Base-by-base conservation (phyloP, 2,113 vertebrate genomes). In the Lynx canadensis region DNA sequence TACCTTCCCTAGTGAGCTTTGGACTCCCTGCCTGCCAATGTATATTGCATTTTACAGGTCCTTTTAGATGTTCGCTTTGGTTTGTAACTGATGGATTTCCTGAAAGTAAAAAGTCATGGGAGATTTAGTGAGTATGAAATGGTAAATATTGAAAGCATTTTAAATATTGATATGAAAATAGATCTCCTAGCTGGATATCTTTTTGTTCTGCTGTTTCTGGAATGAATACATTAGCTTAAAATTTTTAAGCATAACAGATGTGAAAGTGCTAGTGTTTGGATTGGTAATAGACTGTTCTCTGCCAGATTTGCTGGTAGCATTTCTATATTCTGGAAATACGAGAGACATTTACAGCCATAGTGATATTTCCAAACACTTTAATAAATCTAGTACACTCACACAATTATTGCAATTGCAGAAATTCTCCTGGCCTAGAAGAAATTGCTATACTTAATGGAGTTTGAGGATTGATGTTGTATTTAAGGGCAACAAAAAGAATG, bases 71-170 rank as follows among this genome's bases (percentile, higher is more conserved):
- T 80, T 92, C 38, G 29, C 65, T 95, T 96, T 90, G 74, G 60
- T 87, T 91, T 91, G 36, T 91, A 95, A 95, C 33, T 96, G 89
- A 97, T 84, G 19, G 38, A 91, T 95, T 94, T 84, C 84, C 92
- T 84, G 13, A 79, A 95, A 97, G 68, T 89, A 91, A 96, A 93
- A 95, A 86, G 86, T 97, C 76, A 55, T 3, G 1, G 87, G 94
- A 96, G 88, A 96, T 86, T 90, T 93, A 97, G 27, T 96, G 85
- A 96, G 36, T 93, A n/a, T 91, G 68, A 96, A 97, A 97, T 95
- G 57, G 45, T 93, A 74, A 89, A 83, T 92, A 94, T 69, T 89
- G 91, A 97, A 97, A 92, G 16, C 25, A 93, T 91, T 91, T 96
- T 78, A 96, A 96, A 95, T 92, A 92, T 90, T 92, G 80, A 93